phyloP scores from a whole-genome alignment of 2,797 vertebrate species.

The Bryconaethiops microstoma region DNA sequence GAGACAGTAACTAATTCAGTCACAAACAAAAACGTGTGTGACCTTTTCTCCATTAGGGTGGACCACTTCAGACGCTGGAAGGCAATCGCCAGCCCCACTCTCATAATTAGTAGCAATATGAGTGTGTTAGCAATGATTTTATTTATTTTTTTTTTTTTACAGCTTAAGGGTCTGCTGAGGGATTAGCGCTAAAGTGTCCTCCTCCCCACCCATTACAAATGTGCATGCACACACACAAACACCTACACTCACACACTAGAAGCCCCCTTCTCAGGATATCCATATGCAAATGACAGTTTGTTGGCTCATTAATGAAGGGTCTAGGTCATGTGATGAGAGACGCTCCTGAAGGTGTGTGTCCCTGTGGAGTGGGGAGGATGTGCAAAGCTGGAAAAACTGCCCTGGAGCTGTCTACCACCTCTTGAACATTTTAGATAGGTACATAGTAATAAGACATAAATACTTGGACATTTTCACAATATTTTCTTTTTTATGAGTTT shows the following conservation, averaged over 20 bases:
- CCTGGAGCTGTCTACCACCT: neutral
- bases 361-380: constrained; percentile 17
- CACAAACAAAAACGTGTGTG: constrained; percentile 33
- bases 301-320: constrained; percentile 68
- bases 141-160: constrained; percentile 54
- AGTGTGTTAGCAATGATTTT: constrained; percentile 56
- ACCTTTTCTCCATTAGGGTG: constrained; percentile 35
- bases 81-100: constrained; percentile 40
- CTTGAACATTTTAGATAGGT: neutral
- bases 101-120: constrained; percentile 61
- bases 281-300: constrained; percentile 78
- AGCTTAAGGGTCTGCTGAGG: constrained; percentile 64
- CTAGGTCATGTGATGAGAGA: constrained; percentile 64
- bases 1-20: constrained; percentile 29
- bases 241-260: neutral
- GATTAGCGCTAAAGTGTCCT: constrained; percentile 63
- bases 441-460: neutral
- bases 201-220: constrained; percentile 17
- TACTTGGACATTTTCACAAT: neutral
- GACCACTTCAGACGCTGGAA: constrained; percentile 35
- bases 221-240: neutral
- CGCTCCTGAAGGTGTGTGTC: constrained; percentile 38
- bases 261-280: constrained; percentile 57
- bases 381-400: constrained; percentile 24
- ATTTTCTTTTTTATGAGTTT: neutral